Evolutionary conservation across 1,140 invertebrate species (phyloP), one percentile per base, ranked within the genome.

Genomic region (Apocrypta bakeri): DNA sequence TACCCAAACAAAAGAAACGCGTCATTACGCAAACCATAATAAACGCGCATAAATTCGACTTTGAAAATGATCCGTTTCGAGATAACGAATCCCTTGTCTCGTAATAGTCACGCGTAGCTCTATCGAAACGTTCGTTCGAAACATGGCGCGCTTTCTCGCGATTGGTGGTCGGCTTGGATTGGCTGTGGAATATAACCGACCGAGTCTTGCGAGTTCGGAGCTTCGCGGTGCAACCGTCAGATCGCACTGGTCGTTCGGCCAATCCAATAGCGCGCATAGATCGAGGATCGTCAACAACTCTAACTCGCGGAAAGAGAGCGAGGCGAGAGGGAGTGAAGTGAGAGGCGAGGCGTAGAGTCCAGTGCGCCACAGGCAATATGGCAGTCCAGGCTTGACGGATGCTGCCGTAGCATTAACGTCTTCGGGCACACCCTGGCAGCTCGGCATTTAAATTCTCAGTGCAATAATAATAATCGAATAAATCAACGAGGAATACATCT

Each of bases 281-380:
- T 56, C 48, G 48, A n/a, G 48, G 21, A 56, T 56, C 48, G 21
- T 56, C 48, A 56, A 56, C 48, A 68, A 68, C n/a, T 25, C 17
- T 63, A 66, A 21, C 69, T 71, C 69, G 69, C 31, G 33, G 31
- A n/a, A 71, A 29, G 63, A 66, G 63, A 2, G 56, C 14, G n/a
- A 61, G 21, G 48, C 48, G 48, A 56, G 48, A 56, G 48, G 29
- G 29, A 33, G 31, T 17, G 68, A 29, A 33, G 31, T 17, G 68
- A 29, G 68, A 71, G 68, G 17, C 68, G 48, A 56, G 48, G 48
- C 48, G 17, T 56, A 21, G 48, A 56, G 40, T 40, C 72, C 40
- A 74, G 72, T 74, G 40, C 72, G 72, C 68, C 37, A 40, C 77
- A 48, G 77, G 61, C 86, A 88, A 88, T 81, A 88, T 88, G 88